These are phyloP conservation scores for Mantis religiosa DNA, from an alignment of 2,888 invertebrate species.

Conservation along the genomic window DNA sequence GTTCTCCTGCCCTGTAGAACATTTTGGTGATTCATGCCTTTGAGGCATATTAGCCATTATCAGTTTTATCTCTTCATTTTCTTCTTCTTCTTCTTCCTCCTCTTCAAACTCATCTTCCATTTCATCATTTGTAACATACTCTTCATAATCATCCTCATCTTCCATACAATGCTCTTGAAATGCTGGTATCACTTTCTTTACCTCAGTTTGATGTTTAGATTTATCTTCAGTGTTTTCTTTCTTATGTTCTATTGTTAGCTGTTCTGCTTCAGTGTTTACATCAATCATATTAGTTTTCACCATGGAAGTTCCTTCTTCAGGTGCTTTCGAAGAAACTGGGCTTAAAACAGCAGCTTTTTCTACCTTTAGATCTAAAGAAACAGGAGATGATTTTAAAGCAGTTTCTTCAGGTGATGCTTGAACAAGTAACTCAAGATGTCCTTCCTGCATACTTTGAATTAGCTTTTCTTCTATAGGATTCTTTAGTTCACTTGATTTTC, in stretches of 20 bases:
- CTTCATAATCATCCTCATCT: constrained; percentile 47
- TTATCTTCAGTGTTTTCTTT: background rate
- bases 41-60: background rate
- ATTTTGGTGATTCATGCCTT: constrained; percentile 1
- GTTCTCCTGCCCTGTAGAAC: background rate
- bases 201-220: background rate
- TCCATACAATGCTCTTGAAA: constrained; percentile 33
- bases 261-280: background rate
- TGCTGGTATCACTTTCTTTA: background rate
- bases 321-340: background rate
- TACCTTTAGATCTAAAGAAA: background rate
- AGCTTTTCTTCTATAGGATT: background rate
- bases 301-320: background rate
- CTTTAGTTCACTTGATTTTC: background rate
- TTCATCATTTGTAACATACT: constrained; percentile 30
- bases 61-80: constrained; percentile 24
- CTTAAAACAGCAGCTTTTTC: background rate
- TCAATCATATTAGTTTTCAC: background rate
- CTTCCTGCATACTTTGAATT: background rate
- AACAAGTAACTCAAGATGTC: background rate
- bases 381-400: background rate
- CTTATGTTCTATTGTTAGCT: background rate
- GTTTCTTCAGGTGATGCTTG: background rate
- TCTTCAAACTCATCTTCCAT: constrained; percentile 22
- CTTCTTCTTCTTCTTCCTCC: constrained; percentile 35